Evolutionary conservation across 2,113 vertebrate species (phyloP).

Genomic region (Sander lucioperca): DNA sequence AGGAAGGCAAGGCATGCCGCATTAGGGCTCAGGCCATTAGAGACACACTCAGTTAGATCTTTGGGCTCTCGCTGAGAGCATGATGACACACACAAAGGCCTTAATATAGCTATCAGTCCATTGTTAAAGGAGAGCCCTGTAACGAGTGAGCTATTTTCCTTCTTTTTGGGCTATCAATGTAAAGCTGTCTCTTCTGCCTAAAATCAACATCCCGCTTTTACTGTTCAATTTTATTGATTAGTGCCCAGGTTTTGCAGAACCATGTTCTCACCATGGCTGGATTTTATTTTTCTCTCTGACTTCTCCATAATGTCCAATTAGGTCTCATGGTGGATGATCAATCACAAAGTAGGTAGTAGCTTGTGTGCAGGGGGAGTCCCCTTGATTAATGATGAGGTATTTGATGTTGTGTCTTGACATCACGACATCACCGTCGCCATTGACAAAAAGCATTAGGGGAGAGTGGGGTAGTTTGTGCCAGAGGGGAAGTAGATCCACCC

Average conservation of each 20-base stretch:
- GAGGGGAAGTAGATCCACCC: too few species aligned
- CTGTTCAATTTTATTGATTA: conserved; percentile 23
- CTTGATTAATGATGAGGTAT: conserved; percentile 15
- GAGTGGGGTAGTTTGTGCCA: too few species aligned
- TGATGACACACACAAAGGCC: conserved; percentile 17
- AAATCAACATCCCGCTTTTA: background rate
- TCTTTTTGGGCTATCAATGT: background rate
- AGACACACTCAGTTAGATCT: conserved; percentile 21
- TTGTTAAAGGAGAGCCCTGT: conserved; percentile 17
- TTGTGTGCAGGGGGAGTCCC: background rate
- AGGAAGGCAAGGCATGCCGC: background rate
- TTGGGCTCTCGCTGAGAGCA: background rate
- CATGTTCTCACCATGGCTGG: background rate
- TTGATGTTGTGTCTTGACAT: conserved; percentile 30
- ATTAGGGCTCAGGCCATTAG: background rate
- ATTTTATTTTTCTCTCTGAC: background rate
- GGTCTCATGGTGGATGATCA: conserved; percentile 15
- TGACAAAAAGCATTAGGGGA: too few species aligned
- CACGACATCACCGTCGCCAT: too few species aligned
- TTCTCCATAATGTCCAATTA: background rate
- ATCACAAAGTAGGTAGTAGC: background rate
- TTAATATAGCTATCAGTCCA: conserved; percentile 33
- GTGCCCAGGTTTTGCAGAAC: background rate
- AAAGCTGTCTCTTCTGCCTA: background rate
- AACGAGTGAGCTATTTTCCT: conserved; percentile 31